Evolutionary conservation across 2,113 vertebrate species (phyloP).

Genomic region (Hydrolagus affinis): DNA sequence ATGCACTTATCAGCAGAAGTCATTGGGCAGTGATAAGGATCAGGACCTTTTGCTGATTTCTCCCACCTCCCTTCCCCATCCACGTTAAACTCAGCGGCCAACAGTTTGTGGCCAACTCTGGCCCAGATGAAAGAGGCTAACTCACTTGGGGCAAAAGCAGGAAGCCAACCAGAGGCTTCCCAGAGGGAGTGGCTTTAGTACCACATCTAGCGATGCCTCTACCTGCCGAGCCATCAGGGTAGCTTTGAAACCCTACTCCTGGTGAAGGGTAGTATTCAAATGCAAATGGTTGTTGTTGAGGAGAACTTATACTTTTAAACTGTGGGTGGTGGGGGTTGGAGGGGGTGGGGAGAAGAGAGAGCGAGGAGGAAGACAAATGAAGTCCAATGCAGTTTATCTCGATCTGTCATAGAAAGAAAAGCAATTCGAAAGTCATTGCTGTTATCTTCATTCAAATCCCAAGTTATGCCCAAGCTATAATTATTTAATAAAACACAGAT

Average conservation of each 20-base stretch:
- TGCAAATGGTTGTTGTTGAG: too few relatives aligned
- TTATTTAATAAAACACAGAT: constrained; percentile 24
- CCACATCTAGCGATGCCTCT: not conserved
- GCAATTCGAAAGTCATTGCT: not conserved
- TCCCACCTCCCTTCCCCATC: too few relatives aligned
- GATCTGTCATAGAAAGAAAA: constrained; percentile 15
- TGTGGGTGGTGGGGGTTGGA: too few relatives aligned
- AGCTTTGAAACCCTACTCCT: not conserved
- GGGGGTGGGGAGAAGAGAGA: too few relatives aligned
- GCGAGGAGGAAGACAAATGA: too few relatives aligned
- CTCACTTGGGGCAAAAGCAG: not conserved
- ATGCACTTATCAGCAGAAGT: too few relatives aligned
- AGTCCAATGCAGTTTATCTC: not conserved
- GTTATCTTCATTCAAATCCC: not conserved
- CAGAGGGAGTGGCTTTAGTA: not conserved
- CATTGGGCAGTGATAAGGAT: too few relatives aligned
- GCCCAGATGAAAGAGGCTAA: not conserved
- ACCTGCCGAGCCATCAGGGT: constrained; percentile 12
- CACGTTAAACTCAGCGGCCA: too few relatives aligned
- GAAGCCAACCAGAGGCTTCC: not conserved
- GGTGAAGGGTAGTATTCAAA: too few relatives aligned
- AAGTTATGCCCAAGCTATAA: constrained; percentile 1
- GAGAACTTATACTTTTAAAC: not conserved
- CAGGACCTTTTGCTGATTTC: too few relatives aligned
- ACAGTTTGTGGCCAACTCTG: not conserved